These are phyloP conservation scores for Hyles lineata DNA, from an alignment of 2,888 invertebrate species.

Conservation along the genomic window DNA sequence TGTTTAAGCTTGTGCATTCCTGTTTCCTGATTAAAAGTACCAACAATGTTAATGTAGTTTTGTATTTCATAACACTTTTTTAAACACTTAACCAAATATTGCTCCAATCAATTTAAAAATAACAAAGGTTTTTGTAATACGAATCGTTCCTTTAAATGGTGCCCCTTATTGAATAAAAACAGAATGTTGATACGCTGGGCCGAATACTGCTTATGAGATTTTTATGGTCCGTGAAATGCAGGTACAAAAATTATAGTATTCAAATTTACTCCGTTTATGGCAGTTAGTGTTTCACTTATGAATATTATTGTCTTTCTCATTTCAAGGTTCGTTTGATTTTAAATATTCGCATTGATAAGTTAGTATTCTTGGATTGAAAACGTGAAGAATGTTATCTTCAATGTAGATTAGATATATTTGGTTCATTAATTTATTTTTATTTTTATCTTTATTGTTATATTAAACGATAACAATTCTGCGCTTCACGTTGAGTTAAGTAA, in stretches of 20 bases:
- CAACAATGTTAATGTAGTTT: neutral
- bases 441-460: too few relatives aligned
- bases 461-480: too few relatives aligned
- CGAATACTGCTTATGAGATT: slow-evolving; percentile 65
- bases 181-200: slow-evolving; percentile 61
- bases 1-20: neutral
- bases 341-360: neutral
- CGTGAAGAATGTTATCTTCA: too few relatives aligned
- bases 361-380: neutral
- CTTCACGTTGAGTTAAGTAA: too few relatives aligned
- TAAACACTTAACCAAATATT: slow-evolving; percentile 29
- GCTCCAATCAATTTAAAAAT: slow-evolving; percentile 71
- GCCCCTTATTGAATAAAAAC: slow-evolving; percentile 72
- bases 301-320: neutral
- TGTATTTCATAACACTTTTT: slow-evolving; percentile 11
- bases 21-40: neutral
- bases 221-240: slow-evolving; percentile 73
- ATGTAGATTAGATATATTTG: too few relatives aligned
- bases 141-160: slow-evolving; percentile 62
- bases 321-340: neutral
- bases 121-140: slow-evolving; percentile 69
- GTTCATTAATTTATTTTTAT: too few relatives aligned
- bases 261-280: slow-evolving; percentile 44
- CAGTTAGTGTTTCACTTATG: slow-evolving; percentile 40
- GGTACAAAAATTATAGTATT: slow-evolving; percentile 59